phyloP scores from a whole-genome alignment of 2,888 invertebrate species.

The Drosophila meridionalis region DNA sequence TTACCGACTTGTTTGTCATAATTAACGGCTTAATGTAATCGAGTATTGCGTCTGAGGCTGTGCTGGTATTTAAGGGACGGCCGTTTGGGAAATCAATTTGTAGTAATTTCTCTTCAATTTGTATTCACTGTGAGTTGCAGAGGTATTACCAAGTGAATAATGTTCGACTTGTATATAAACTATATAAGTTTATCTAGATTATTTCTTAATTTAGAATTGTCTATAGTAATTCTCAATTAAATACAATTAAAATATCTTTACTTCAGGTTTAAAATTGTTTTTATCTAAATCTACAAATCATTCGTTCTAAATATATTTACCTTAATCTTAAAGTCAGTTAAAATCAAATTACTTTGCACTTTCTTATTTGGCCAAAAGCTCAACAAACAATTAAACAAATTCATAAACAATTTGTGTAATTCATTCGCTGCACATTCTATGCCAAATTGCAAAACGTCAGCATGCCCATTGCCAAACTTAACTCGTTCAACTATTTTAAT shows the following conservation, averaged over 20 bases:
- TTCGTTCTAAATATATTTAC: background rate
- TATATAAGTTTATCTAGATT: background rate
- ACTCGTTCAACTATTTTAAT: conserved; percentile 63
- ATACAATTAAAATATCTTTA: background rate
- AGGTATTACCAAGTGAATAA: background rate
- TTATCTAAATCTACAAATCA: background rate
- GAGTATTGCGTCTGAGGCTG: conserved; percentile 13
- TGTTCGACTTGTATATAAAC: background rate
- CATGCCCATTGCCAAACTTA: conserved; percentile 68
- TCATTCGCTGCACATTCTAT: conserved; percentile 57
- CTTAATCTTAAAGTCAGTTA: background rate
- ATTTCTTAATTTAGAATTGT: background rate
- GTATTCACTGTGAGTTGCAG: background rate
- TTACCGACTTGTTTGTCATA: conserved; percentile 49
- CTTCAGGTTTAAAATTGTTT: background rate
- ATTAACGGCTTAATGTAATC: conserved; percentile 61
- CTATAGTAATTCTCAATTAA: background rate
- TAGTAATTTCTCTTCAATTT: conserved; percentile 1
- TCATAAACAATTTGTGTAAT: conserved; percentile 38
- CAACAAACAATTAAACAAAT: conserved; percentile 21
- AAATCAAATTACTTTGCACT: background rate
- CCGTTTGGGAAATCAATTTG: conserved; percentile 6
- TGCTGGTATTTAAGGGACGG: background rate
- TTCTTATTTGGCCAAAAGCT: conserved; percentile 8
- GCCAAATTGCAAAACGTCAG: conserved; percentile 68